These are phyloP conservation scores for Melipona quadrifasciata DNA, from an alignment of 1,140 invertebrate species.

Conservation along the genomic window DNA sequence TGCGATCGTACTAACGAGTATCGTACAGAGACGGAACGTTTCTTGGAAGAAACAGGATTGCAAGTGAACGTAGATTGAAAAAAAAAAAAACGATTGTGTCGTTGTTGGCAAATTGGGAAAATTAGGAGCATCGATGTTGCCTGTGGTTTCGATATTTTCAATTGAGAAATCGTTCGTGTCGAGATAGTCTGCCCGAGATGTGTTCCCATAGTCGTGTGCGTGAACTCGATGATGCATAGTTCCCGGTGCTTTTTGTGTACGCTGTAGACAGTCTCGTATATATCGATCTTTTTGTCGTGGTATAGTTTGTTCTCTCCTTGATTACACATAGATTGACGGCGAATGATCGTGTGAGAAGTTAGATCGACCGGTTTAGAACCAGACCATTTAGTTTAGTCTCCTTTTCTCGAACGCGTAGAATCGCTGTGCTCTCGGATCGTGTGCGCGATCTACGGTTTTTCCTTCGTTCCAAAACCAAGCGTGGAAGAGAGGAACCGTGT, in stretches of 20 bases:
- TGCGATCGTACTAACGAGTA: neutral
- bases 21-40: neutral
- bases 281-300: constrained; percentile 42
- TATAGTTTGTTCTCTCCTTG: constrained; percentile 20
- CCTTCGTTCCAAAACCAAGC: neutral
- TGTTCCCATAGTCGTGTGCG: constrained; percentile 30
- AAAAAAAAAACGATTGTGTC: neutral
- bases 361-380: constrained; percentile 29
- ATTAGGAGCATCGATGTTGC: neutral
- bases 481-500: no score
- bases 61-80: neutral
- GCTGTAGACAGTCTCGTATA: constrained; percentile 47
- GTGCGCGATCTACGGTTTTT: neutral
- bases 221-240: constrained; percentile 39
- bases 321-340: constrained; percentile 28
- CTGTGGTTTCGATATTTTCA: neutral
- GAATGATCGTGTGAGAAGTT: constrained; percentile 33
- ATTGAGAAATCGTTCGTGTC: neutral
- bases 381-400: constrained; percentile 14
- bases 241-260: constrained; percentile 48
- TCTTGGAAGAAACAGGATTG: no score
- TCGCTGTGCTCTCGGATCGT: neutral
- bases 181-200: constrained; percentile 29
- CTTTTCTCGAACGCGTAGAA: neutral
- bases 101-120: neutral